Evolutionary conservation across 2,797 vertebrate species (phyloP).

Genomic region (Spondyliosoma cantharus): DNA sequence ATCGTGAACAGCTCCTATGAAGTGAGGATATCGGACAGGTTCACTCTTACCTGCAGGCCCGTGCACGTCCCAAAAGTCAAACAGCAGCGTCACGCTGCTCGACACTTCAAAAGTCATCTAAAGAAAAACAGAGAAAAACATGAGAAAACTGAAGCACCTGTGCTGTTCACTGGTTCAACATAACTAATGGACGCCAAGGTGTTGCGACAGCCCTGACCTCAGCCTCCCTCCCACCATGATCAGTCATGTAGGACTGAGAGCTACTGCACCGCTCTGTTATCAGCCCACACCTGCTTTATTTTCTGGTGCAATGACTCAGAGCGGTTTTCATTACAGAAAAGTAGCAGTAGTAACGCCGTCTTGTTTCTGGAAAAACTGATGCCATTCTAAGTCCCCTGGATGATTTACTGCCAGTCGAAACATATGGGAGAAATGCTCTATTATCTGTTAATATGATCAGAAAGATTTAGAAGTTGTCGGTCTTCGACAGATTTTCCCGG

Average conservation of each 20-base stretch:
- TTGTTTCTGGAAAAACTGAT: too few species aligned
- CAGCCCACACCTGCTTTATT: neutral
- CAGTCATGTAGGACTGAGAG: neutral
- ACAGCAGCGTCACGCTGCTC: slow-evolving; percentile 89
- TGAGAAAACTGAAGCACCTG: neutral
- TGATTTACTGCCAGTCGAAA: too few species aligned
- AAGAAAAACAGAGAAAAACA: slow-evolving; percentile 13
- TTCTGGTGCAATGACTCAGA: neutral
- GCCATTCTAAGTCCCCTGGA: too few species aligned
- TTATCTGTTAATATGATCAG: too few species aligned
- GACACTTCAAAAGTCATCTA: slow-evolving; percentile 94
- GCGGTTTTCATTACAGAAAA: neutral
- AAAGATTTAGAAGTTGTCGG: too few species aligned
- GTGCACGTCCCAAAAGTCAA: slow-evolving; percentile 93
- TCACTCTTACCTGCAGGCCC: slow-evolving; percentile 86
- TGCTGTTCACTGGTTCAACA: neutral
- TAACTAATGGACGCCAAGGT: neutral
- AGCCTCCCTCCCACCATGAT: slow-evolving; percentile 7
- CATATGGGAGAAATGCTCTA: too few species aligned
- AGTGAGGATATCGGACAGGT: too few species aligned
- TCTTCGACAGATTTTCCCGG: too few species aligned
- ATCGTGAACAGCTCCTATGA: too few species aligned
- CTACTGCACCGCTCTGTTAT: neutral
- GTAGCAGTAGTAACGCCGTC: too few species aligned
- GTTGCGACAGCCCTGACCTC: slow-evolving; percentile 1